These are phyloP conservation scores for Perizoma affinitatum DNA, from an alignment of 2,888 invertebrate species.

Conservation along the genomic window DNA sequence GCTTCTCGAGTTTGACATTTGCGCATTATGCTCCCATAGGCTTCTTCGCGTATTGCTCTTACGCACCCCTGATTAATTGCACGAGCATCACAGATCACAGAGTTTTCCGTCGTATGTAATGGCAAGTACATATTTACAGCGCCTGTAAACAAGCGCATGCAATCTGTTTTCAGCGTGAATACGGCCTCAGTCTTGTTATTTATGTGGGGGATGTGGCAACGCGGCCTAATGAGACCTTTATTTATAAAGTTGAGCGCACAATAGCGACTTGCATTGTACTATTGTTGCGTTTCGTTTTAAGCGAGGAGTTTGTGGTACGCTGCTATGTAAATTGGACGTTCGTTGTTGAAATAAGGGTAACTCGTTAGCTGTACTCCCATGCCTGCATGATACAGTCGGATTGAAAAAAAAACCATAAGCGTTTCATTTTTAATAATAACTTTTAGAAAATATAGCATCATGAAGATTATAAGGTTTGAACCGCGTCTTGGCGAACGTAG, in stretches of 20 bases:
- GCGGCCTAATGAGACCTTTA: slow-evolving; percentile 78
- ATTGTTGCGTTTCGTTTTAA: slow-evolving; percentile 79
- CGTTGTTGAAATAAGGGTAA: slow-evolving; percentile 62
- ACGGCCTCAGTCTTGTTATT: slow-evolving; percentile 55
- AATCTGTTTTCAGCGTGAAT: slow-evolving; percentile 18
- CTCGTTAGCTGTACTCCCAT: slow-evolving; percentile 65
- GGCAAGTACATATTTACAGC: neutral
- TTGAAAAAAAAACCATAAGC: neutral
- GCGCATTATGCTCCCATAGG: too few relatives aligned
- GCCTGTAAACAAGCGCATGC: slow-evolving; percentile 15
- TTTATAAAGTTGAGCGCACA: slow-evolving; percentile 76
- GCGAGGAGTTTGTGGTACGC: slow-evolving; percentile 70
- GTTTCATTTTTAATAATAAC: too few relatives aligned
- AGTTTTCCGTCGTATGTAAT: too few relatives aligned
- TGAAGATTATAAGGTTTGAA: too few relatives aligned
- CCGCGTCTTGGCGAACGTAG: too few relatives aligned
- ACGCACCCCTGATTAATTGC: too few relatives aligned
- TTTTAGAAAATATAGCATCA: too few relatives aligned
- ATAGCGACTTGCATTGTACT: slow-evolving; percentile 77
- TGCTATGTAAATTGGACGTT: slow-evolving; percentile 77
- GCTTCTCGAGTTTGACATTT: too few relatives aligned
- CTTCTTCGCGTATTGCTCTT: too few relatives aligned
- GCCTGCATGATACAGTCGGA: slow-evolving; percentile 40
- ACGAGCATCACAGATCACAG: too few relatives aligned
- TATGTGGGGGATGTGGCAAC: slow-evolving; percentile 69